A percentile compares a stretch with the other conserved stretches of the same genome.
These are phyloP conservation scores for Leptothorax acervorum DNA, from an alignment of 2,888 invertebrate genomes.

Conservation along the genomic window DNA sequence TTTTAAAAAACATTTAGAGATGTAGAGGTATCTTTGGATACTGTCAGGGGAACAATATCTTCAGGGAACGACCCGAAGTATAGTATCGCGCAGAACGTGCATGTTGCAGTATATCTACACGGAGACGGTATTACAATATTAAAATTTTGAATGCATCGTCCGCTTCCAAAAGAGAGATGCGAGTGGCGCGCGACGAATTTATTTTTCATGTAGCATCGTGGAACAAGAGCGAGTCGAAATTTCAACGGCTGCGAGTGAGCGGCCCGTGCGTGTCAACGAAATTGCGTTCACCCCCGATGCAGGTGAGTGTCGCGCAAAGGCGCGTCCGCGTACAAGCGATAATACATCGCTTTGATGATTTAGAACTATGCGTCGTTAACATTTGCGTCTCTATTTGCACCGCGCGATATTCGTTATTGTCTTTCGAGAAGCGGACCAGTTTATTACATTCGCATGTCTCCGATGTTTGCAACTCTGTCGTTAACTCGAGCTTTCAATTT, in stretches of 20 bases:
- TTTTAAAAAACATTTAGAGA: slow-evolving; percentile 5
- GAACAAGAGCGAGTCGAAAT: slow-evolving; percentile 52
- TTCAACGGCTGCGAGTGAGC: slow-evolving; percentile 54
- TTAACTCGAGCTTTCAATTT: slow-evolving; percentile 64
- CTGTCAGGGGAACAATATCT: slow-evolving; percentile 31
- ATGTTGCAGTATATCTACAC: slow-evolving; percentile 34
- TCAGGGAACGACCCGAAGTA: slow-evolving; percentile 16
- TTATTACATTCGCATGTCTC: slow-evolving; percentile 71
- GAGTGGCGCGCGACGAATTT: slow-evolving; percentile 49
- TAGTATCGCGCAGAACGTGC: slow-evolving; percentile 15
- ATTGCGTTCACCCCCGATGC: slow-evolving; percentile 66
- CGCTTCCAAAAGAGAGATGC: slow-evolving; percentile 39
- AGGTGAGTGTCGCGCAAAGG: slow-evolving; percentile 57
- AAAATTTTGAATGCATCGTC: slow-evolving; percentile 49
- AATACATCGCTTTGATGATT: slow-evolving; percentile 76
- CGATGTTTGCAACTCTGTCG: neutral
- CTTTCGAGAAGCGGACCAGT: slow-evolving; percentile 69
- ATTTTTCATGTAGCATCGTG: slow-evolving; percentile 43
- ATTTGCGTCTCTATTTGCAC: slow-evolving; percentile 56
- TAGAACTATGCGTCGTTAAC: slow-evolving; percentile 70
- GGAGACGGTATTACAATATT: slow-evolving; percentile 48
- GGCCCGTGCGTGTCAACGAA: slow-evolving; percentile 67
- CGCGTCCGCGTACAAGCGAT: slow-evolving; percentile 53
- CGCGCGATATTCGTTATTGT: slow-evolving; percentile 74
- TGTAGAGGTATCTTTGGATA: slow-evolving; percentile 11